Percentiles rank a stretch among this genome's conserved stretches.
phyloP scores from a whole-genome alignment of 2,113 vertebrate species.

The Nothobranchius furzeri region DNA sequence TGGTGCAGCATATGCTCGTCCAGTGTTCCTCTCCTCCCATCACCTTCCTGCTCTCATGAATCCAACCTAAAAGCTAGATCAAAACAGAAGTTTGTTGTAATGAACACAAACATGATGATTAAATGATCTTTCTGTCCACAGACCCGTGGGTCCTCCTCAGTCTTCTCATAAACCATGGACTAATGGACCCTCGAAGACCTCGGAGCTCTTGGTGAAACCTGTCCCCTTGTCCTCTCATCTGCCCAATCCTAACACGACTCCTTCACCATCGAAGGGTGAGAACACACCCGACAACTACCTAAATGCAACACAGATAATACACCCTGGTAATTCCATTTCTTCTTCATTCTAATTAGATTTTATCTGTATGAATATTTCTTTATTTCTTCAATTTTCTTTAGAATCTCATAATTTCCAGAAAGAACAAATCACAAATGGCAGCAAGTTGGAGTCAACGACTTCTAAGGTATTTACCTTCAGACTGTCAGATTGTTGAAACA shows the following conservation, averaged over 20 bases:
- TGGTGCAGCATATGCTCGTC: constrained; percentile 62
- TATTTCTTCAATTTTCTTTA: constrained; percentile 27
- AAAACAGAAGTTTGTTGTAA: neutral
- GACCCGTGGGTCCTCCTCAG: constrained; percentile 34
- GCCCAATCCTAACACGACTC: constrained; percentile 1
- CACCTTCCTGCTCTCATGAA: constrained; percentile 40
- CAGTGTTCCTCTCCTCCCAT: constrained; percentile 37
- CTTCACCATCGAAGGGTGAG: constrained; percentile 46
- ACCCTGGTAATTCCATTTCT: neutral
- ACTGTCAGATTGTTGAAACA: neutral
- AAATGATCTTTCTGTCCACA: constrained; percentile 28
- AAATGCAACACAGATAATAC: no score
- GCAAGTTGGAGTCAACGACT: constrained; percentile 38
- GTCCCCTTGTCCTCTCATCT: neutral
- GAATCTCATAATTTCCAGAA: constrained; percentile 42
- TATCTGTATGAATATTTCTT: neutral
- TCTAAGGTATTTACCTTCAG: constrained; percentile 60
- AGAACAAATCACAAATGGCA: constrained; percentile 28
- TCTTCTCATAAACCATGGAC: constrained; percentile 23
- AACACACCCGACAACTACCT: neutral
- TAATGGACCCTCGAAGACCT: constrained; percentile 24
- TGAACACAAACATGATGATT: neutral
- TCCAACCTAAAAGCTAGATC: constrained; percentile 12
- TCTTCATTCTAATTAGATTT: neutral
- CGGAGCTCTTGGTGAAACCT: constrained; percentile 15